Conservation (phyloP, 2,113 vertebrate species). For the Rhabdomys dilectus region DNA sequence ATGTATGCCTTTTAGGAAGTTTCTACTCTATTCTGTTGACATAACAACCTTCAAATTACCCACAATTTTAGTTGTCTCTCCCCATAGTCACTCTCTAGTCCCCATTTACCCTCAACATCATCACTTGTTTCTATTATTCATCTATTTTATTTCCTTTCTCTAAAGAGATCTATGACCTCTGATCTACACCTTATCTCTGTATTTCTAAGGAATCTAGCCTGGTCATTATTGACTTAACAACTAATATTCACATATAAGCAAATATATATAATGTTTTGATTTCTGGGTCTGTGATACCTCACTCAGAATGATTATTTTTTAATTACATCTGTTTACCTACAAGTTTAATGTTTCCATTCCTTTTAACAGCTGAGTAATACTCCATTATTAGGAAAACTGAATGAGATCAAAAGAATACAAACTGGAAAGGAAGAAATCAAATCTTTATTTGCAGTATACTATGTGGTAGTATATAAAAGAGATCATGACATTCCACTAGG, state of each 20-base stretch:
- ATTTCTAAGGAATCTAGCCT: background rate
- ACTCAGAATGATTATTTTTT: no score
- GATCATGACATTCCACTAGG: background rate
- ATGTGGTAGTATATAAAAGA: background rate
- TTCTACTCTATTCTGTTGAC: background rate
- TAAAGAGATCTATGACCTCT: background rate
- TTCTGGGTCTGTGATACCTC: no score
- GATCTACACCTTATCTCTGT: background rate
- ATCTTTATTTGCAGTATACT: background rate
- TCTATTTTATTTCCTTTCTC: background rate
- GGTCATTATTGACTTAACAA: background rate
- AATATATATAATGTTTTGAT: no score
- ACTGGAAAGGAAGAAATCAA: background rate
- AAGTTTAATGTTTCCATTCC: background rate
- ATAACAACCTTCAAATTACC: background rate
- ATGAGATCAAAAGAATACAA: background rate
- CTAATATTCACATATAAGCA: background rate
- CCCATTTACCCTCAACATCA: background rate
- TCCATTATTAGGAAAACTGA: background rate
- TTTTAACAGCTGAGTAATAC: background rate
- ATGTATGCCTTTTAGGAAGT: background rate
- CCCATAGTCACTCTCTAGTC: background rate
- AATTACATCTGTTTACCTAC: no score
- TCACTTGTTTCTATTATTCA: background rate
- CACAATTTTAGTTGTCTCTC: background rate